Evolutionary conservation across 2,888 invertebrate species (phyloP).

Genomic region (Anaspis maculata): DNA sequence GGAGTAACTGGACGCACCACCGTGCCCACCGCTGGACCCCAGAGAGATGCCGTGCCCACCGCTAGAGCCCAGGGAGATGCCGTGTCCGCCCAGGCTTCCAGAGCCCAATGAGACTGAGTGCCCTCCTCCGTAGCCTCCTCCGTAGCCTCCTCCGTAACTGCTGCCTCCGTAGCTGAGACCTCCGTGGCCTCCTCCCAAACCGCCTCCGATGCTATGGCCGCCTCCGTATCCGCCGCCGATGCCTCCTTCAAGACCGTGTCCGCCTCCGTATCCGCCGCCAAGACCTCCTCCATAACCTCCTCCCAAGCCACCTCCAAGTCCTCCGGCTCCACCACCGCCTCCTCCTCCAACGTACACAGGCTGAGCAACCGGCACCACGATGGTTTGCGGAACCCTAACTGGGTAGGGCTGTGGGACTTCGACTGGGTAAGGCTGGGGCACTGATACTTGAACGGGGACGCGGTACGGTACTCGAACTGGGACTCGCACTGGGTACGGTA

Average conservation of each 20-base stretch:
- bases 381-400: conserved; percentile 28
- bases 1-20: conserved; percentile 24
- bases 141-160: conserved; percentile 7
- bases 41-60: conserved; percentile 7
- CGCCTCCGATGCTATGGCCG: conserved; percentile 12
- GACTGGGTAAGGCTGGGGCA: conserved; percentile 28
- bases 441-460: conserved; percentile 27
- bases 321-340: conserved; percentile 11
- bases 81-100: conserved; percentile 30
- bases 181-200: conserved; percentile 17
- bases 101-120: conserved; percentile 31
- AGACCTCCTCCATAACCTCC: conserved; percentile 24
- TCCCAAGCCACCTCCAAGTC: conserved; percentile 8
- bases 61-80: conserved; percentile 3
- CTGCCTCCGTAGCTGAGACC: conserved; percentile 6
- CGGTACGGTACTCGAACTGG: conserved; percentile 13
- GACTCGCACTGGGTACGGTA: conserved; percentile 22
- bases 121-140: conserved; percentile 8
- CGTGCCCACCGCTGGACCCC: conserved; percentile 17
- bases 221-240: conserved; percentile 10
- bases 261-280: conserved; percentile 6
- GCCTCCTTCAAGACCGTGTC: conserved; percentile 1
- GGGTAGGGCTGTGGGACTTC: conserved; percentile 24
- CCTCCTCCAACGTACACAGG: conserved; percentile 18
- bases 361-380: conserved; percentile 24